Conservation (phyloP, 2,888 invertebrate genomes). For the Parnassius orleans region DNA sequence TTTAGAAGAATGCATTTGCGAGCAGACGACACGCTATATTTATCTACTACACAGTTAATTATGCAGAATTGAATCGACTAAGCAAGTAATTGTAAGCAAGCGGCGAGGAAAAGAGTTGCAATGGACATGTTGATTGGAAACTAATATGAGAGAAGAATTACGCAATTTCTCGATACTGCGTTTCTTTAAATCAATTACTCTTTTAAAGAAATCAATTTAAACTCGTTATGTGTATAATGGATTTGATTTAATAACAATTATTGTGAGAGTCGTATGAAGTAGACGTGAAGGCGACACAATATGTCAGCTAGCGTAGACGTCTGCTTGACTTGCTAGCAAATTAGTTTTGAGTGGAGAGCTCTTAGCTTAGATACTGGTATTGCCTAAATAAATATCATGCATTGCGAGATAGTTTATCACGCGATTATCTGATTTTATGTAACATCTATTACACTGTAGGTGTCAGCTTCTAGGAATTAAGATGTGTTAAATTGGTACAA, state of each 20-base stretch:
- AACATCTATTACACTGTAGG: too few relatives aligned
- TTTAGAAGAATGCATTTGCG: too few relatives aligned
- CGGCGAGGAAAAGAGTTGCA: conserved; percentile 28
- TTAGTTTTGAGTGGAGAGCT: background rate
- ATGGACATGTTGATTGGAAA: conserved; percentile 28
- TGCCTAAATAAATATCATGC: background rate
- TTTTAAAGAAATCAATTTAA: too few relatives aligned
- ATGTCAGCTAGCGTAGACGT: background rate
- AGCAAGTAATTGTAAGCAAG: conserved; percentile 1
- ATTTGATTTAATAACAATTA: conserved; percentile 5
- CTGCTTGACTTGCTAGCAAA: conserved; percentile 7
- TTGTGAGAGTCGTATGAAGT: background rate
- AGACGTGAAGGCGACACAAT: background rate
- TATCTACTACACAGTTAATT: conserved; percentile 13
- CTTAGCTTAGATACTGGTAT: background rate
- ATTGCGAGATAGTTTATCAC: background rate
- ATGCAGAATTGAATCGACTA: conserved; percentile 12
- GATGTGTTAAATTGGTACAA: too few relatives aligned
- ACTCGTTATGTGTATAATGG: background rate
- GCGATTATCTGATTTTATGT: background rate
- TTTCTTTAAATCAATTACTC: conserved; percentile 10
- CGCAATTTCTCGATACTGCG: conserved; percentile 20
- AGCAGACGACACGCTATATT: background rate
- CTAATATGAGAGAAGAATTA: conserved; percentile 25
- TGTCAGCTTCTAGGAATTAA: too few relatives aligned